Evolutionary conservation across 2,113 vertebrate genomes (phyloP).

Genomic region (Scolopax mira): DNA sequence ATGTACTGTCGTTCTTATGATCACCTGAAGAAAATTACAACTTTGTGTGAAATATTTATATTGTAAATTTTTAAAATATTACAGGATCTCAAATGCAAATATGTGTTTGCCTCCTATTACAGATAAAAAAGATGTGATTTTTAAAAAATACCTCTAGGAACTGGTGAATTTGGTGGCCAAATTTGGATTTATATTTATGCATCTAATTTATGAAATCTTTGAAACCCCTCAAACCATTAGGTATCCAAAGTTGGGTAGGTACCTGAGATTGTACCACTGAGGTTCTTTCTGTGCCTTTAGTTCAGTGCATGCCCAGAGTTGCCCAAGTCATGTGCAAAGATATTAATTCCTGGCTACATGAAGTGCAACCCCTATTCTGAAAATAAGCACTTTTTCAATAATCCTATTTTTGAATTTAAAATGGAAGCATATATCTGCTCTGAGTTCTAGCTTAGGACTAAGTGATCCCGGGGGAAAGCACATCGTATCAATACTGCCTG

Average conservation of each 20-base stretch:
- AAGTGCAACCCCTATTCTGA: neutral
- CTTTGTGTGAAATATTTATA: conserved; percentile 42
- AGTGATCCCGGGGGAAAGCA: neutral
- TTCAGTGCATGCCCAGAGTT: neutral
- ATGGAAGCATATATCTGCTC: neutral
- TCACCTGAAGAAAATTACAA: conserved; percentile 56
- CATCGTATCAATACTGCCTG: neutral
- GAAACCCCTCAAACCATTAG: neutral
- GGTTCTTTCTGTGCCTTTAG: neutral
- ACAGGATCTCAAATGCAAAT: neutral
- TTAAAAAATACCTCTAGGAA: neutral
- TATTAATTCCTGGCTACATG: neutral
- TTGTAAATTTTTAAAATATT: conserved; percentile 21
- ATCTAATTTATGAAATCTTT: neutral
- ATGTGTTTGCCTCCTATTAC: neutral
- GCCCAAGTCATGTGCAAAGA: neutral
- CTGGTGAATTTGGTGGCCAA: neutral
- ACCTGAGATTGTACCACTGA: neutral
- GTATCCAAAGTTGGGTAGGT: neutral
- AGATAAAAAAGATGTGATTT: neutral
- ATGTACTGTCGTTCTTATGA: conserved; percentile 25
- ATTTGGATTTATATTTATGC: neutral
- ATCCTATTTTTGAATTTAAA: neutral
- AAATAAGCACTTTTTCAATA: neutral
- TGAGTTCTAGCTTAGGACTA: neutral